Base-by-base conservation (phyloP, 2,113 vertebrate genomes). In the Rissa tridactyla region DNA sequence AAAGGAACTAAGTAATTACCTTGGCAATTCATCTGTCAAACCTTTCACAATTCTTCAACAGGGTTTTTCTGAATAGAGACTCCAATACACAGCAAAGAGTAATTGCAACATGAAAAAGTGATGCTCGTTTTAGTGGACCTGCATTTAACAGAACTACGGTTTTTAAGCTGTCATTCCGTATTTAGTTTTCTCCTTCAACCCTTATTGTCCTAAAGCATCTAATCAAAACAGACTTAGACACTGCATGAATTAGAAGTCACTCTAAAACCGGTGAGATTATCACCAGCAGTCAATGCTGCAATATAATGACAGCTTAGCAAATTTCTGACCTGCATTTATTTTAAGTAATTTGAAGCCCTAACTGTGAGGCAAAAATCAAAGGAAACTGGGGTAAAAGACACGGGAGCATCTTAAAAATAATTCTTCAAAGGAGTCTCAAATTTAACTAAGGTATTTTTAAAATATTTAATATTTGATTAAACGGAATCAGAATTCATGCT, bases 1-100 rank as follows among this genome's bases (percentile, higher is more conserved):
- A 97, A 97, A 95, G 69, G 57, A 96, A 72, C 90, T 95, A 93
- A 97, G 93, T 95, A 96, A 97, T 98, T 97, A 97, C 96, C 77
- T 88, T 92, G 96, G 85, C 75, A 96, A 93, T 92, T 95, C 92
- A 97, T 97, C 95, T 97, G 96, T 97, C 97, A 98, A 91, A 73
- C 66, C 90, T 97, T 95, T 96, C 92, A 93, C 90, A 93, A 83
- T 93, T 94, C 90, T 90, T 96, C 94, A 96, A 73, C 54, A 49
- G 38, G 65, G 19, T 30, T 96, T 96, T 96, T 88, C 86, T 64
- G 84, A 96, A 86, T 3, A 3, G 61, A 87, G 51, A 72, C 70
- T 93, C 40, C 80, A 92, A 51, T 5, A 12, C 78, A 79, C 58
- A 88, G 84, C 78, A 91, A 88, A 86, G 58, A 96, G 69, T 88